These are phyloP conservation scores for Homalodisca vitripennis DNA, from an alignment of 1,140 invertebrate species.

Conservation along the genomic window DNA sequence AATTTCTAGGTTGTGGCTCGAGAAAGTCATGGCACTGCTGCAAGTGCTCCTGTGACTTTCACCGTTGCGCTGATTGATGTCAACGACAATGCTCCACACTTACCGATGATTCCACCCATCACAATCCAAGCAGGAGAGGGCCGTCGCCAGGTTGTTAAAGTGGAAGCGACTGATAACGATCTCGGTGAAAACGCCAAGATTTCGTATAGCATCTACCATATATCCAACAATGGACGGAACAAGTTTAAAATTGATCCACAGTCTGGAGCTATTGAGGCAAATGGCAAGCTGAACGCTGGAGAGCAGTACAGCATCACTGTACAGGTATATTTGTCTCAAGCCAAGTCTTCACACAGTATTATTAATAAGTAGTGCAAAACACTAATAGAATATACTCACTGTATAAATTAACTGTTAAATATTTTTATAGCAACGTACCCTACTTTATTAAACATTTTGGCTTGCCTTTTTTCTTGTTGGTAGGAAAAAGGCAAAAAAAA, in stretches of 20 bases:
- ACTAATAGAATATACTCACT: too few species aligned
- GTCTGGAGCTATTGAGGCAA: constrained; percentile 65
- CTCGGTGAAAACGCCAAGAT: constrained; percentile 79
- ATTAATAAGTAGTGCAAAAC: neutral
- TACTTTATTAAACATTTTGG: too few species aligned
- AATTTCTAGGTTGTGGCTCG: constrained; percentile 71
- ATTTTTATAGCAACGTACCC: too few species aligned
- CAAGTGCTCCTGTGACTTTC: constrained; percentile 76
- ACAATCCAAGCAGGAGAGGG: constrained; percentile 78
- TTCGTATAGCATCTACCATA: constrained; percentile 81
- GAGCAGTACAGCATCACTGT: constrained; percentile 88
- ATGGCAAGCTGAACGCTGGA: constrained; percentile 71
- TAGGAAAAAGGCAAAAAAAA: too few species aligned
- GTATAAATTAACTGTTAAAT: too few species aligned
- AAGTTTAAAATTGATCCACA: constrained; percentile 83
- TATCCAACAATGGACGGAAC: constrained; percentile 82
- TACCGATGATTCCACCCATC: constrained; percentile 73
- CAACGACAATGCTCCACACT: constrained; percentile 80
- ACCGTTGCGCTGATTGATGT: constrained; percentile 76
- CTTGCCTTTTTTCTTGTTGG: too few species aligned
- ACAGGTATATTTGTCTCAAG: constrained; percentile 54
- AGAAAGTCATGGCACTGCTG: constrained; percentile 74
- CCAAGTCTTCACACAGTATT: neutral
- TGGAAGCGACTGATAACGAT: constrained; percentile 82
- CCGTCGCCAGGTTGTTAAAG: constrained; percentile 70